phyloP scores from a whole-genome alignment of 2,113 vertebrate genomes.

The Glareola pratincola region DNA sequence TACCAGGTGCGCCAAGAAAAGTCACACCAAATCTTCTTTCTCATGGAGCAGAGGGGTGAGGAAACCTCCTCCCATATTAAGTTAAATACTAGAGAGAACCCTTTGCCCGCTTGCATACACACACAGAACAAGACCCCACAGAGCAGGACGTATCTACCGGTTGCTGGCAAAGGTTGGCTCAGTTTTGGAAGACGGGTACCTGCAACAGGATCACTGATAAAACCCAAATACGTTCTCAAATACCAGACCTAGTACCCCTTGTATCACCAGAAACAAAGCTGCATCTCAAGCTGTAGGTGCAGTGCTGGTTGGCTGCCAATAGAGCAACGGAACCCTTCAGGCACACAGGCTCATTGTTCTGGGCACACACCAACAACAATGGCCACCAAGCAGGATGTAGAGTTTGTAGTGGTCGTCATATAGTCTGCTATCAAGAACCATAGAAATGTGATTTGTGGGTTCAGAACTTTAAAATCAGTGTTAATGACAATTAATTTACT shows the following conservation, averaged over 20 bases:
- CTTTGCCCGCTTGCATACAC: neutral
- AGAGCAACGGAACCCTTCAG: neutral
- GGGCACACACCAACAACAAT: neutral
- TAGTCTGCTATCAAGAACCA: neutral
- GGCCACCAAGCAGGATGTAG: neutral
- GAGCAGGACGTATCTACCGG: neutral
- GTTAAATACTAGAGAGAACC: neutral
- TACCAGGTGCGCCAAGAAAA: neutral
- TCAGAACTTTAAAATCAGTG: neutral
- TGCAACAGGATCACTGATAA: neutral
- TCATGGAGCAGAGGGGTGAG: neutral
- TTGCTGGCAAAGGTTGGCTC: neutral
- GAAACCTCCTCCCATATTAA: neutral
- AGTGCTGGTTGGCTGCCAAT: fast-evolving
- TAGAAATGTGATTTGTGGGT: neutral
- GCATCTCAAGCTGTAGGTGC: neutral
- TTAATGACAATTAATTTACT: neutral
- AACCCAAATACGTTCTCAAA: neutral
- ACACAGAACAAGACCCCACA: neutral
- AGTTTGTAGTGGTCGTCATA: fast-evolving
- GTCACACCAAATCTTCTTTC: neutral
- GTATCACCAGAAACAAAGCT: neutral
- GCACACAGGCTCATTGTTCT: neutral
- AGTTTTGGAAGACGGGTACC: neutral
- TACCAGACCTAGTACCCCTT: neutral